Conservation (phyloP, 64 coral and sea anemone species). For the Dendronephthya gigantea region DNA sequence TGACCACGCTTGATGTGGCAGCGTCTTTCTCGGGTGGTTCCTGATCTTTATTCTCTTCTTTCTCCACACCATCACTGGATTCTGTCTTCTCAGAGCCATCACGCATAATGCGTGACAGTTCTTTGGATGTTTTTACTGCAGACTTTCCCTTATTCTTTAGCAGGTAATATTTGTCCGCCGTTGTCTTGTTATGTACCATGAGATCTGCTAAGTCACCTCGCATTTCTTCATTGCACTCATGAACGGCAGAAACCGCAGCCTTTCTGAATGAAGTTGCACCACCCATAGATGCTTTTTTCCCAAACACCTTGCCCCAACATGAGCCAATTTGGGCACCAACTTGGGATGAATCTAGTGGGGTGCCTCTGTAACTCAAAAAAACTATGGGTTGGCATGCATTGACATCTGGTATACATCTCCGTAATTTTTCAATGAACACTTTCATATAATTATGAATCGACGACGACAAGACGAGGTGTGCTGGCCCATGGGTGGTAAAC, state of each 20-base stretch:
- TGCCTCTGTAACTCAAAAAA: conserved; percentile 12
- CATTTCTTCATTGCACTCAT: conserved; percentile 19
- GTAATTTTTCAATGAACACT: conserved; percentile 31
- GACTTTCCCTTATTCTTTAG: no score
- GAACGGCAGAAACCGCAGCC: conserved; percentile 23
- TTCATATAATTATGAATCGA: conserved; percentile 18
- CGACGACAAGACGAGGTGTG: conserved; percentile 19
- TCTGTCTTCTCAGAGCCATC: no score
- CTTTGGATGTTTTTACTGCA: no score
- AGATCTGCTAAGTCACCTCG: conserved; percentile 35
- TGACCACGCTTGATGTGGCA: no score
- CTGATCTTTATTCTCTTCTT: no score
- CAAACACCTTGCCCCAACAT: conserved; percentile 37
- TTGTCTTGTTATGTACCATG: conserved; percentile 24
- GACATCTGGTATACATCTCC: background rate
- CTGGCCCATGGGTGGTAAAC: conserved; percentile 28
- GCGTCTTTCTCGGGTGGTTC: no score
- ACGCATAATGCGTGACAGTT: no score
- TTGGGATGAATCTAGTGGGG: conserved; percentile 3
- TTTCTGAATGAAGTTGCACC: conserved; percentile 29
- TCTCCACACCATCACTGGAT: no score
- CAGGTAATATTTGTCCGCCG: no score
- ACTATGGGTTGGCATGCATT: background rate
- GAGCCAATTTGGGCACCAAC: conserved; percentile 34
- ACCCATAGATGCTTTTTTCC: background rate